A percentile compares a stretch with the other conserved stretches of the same genome.
Evolutionary conservation across 1,140 invertebrate species (phyloP).

Genomic region (Lucilia sericata): DNA sequence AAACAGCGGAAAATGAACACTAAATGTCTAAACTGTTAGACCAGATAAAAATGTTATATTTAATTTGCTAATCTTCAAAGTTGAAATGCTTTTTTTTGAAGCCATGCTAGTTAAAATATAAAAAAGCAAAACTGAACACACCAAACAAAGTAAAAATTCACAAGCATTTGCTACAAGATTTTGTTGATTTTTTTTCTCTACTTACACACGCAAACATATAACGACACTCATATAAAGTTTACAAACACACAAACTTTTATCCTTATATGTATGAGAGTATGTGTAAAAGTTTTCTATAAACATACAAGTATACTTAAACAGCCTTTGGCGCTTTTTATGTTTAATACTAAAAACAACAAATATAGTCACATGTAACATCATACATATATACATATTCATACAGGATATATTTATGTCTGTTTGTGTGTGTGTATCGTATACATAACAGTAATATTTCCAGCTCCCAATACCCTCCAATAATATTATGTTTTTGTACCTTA

Average conservation of each 20-base stretch:
- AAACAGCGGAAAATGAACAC: too few species aligned
- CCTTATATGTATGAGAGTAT: not conserved
- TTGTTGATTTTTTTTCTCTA: not conserved
- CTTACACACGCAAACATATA: not conserved
- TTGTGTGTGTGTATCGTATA: not conserved
- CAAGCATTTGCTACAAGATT: not conserved
- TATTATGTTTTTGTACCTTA: not conserved
- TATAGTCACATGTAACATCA: not conserved
- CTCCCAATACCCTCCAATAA: not conserved
- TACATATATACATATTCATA: not conserved
- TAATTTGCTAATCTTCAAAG: too few species aligned
- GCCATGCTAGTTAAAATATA: not conserved
- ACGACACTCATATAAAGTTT: not conserved
- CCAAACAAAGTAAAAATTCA: not conserved
- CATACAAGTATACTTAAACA: not conserved
- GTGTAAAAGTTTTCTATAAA: not conserved
- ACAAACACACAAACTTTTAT: not conserved
- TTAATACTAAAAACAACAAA: not conserved
- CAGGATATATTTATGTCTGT: not conserved
- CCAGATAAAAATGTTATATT: too few species aligned
- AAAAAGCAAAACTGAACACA: too few species aligned
- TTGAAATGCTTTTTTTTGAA: too few species aligned
- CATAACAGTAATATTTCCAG: not conserved
- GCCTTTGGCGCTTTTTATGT: conserved; percentile 12
- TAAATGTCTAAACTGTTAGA: too few species aligned